Evolutionary conservation across 1,140 invertebrate genomes (phyloP).

Genomic region (Drosophila kanapiae): DNA sequence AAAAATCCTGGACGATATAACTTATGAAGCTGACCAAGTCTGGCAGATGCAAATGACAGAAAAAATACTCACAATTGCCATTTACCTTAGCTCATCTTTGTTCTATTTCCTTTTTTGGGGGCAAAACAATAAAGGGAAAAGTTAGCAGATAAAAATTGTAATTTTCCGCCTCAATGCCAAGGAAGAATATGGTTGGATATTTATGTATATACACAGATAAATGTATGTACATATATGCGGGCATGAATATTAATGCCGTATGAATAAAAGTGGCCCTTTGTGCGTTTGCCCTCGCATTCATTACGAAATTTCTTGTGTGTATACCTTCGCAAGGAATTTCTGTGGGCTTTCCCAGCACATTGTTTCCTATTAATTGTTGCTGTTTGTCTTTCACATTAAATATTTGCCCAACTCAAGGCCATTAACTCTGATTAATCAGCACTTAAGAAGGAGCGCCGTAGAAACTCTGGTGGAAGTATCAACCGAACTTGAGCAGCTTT

Average conservation of each 20-base stretch:
- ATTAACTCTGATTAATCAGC: conserved; percentile 76
- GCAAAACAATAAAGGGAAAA: conserved; percentile 52
- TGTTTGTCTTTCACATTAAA: conserved; percentile 38
- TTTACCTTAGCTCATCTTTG: conserved; percentile 2
- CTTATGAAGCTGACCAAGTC: background rate
- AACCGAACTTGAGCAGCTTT: conserved; percentile 26
- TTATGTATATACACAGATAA: background rate
- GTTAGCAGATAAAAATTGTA: conserved; percentile 69
- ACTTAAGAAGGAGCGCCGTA: conserved; percentile 48
- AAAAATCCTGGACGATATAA: background rate
- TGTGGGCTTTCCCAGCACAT: conserved; percentile 24
- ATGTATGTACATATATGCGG: conserved; percentile 7
- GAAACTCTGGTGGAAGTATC: background rate
- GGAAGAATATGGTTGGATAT: conserved; percentile 5
- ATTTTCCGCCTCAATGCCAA: conserved; percentile 55
- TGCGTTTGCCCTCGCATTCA: conserved; percentile 40
- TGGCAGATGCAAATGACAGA: background rate
- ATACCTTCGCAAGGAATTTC: conserved; percentile 35
- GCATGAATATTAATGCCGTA: conserved; percentile 73
- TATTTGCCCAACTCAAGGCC: conserved; percentile 36
- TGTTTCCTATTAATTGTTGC: conserved; percentile 68
- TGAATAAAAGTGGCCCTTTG: conserved; percentile 73
- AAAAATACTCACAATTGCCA: conserved; percentile 1
- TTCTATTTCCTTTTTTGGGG: conserved; percentile 9
- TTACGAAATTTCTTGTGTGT: conserved; percentile 37